Conservation (phyloP, 2,888 invertebrate genomes). For the Sthenelais limicola region DNA sequence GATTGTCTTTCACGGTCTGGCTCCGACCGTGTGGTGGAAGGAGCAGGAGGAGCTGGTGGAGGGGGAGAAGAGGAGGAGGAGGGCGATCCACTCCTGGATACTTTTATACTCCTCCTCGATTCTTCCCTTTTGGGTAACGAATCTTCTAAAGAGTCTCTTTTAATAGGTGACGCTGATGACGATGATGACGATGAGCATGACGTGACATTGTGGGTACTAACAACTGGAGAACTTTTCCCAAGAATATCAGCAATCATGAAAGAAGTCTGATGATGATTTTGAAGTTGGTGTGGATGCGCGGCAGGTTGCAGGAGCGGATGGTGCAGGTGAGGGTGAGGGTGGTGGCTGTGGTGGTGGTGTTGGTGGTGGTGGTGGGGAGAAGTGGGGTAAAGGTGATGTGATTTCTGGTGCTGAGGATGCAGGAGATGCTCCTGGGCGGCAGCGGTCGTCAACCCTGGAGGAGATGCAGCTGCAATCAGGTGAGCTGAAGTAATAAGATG, state of each 20-base stretch:
- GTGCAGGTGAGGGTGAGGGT: neutral
- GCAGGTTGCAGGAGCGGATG: neutral
- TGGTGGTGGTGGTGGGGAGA: neutral
- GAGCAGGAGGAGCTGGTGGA: neutral
- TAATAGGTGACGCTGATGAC: no score
- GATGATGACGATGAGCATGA: neutral
- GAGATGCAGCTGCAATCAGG: no score
- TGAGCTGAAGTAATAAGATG: neutral
- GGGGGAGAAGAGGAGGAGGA: neutral
- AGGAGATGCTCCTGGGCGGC: neutral
- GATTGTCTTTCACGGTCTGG: no score
- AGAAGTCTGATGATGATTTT: slow-evolving; percentile 2
- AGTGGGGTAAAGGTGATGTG: neutral
- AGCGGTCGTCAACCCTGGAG: no score
- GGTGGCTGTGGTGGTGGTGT: neutral
- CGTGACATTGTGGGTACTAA: neutral
- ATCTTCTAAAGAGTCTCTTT: no score
- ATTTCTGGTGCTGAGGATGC: neutral
- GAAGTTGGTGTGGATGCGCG: no score
- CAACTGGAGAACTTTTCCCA: neutral
- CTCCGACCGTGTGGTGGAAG: neutral
- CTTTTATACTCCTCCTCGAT: no score
- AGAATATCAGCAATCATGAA: slow-evolving; percentile 18
- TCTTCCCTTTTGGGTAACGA: no score
- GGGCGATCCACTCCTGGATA: neutral